Conservation (phyloP, 2,888 invertebrate genomes). For the Euplagia quadripunctaria region DNA sequence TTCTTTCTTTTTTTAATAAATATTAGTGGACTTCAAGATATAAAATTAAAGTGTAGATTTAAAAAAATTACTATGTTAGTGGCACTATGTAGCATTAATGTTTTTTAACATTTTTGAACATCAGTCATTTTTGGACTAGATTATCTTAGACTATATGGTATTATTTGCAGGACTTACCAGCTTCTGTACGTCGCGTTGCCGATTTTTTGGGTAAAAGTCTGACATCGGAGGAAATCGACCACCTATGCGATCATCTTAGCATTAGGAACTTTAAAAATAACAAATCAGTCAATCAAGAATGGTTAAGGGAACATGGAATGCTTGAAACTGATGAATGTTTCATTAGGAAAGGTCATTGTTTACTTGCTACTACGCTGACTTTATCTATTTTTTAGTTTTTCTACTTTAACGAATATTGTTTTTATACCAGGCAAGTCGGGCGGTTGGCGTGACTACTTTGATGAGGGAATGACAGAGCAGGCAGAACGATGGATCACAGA, state of each 20-base stretch:
- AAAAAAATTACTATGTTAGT: no score
- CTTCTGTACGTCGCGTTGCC: conserved; percentile 72
- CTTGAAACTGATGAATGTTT: conserved; percentile 33
- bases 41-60: no score
- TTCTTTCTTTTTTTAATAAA: no score
- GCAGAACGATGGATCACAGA: conserved; percentile 53
- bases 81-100: no score
- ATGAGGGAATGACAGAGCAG: no score
- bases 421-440: neutral
- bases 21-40: no score
- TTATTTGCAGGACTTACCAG: conserved; percentile 27
- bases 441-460: no score
- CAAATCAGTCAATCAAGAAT: conserved; percentile 72
- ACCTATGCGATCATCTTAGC: conserved; percentile 89
- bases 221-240: conserved; percentile 81
- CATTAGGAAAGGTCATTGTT: conserved; percentile 42
- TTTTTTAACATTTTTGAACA: no score
- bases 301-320: conserved; percentile 19
- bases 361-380: neutral
- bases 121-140: no score
- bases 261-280: conserved; percentile 92
- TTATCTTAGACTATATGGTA: neutral
- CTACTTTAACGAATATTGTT: no score
- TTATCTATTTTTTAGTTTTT: no score
- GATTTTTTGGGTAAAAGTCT: conserved; percentile 86